A percentile compares a stretch with the other conserved stretches of the same genome.
Evolutionary conservation across 2,888 invertebrate species (phyloP).

Genomic region (Trichogramma evanescens): DNA sequence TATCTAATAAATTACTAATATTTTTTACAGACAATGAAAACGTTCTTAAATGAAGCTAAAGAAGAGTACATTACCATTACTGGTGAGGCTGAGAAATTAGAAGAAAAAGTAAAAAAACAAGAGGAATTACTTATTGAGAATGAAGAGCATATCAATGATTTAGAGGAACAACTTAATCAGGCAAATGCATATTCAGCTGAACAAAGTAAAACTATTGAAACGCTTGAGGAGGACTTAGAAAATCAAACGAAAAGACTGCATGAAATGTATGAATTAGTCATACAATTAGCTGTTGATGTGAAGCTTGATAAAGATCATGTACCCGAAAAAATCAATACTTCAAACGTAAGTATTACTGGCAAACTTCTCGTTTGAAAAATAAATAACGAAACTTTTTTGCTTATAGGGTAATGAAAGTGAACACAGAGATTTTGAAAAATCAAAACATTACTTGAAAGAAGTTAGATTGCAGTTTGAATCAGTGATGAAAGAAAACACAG

Average conservation of each 20-base stretch:
- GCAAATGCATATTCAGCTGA: conserved; percentile 32
- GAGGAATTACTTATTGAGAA: conserved; percentile 29
- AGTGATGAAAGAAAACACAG: conserved; percentile 25
- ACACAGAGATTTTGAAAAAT: conserved; percentile 6
- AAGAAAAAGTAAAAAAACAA: conserved; percentile 28
- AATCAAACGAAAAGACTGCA: conserved; percentile 16
- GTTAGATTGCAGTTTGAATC: conserved; percentile 11
- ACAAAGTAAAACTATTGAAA: conserved; percentile 29
- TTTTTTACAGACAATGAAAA: conserved; percentile 32
- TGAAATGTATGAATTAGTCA: neutral
- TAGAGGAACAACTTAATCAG: conserved; percentile 33
- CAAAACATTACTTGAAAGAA: conserved; percentile 5
- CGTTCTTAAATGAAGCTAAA: conserved; percentile 40
- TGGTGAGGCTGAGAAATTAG: conserved; percentile 26
- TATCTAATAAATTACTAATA: neutral
- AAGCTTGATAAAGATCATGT: no score
- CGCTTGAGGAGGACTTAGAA: conserved; percentile 33
- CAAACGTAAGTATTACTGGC: no score
- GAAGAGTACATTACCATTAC: conserved; percentile 37
- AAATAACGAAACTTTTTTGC: conserved; percentile 4
- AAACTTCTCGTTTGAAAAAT: neutral
- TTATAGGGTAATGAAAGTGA: neutral
- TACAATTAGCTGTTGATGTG: no score
- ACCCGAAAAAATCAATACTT: no score
- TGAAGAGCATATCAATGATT: conserved; percentile 32